Evolutionary conservation across 2,888 invertebrate genomes (phyloP), one percentile per base, ranked within the genome.

Genomic region (Drosophila multiciliata): DNA sequence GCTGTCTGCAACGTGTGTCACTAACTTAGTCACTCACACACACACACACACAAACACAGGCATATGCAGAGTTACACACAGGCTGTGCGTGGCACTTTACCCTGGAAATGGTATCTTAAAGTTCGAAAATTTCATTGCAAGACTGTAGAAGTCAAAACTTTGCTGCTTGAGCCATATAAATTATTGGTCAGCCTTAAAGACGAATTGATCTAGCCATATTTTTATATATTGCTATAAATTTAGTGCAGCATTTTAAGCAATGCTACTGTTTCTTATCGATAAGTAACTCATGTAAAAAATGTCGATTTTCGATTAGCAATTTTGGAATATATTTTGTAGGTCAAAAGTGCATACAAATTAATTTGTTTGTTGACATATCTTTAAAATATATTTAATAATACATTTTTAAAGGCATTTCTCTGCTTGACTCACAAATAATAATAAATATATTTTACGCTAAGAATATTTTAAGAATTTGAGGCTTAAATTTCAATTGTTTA

Each of bases 11-110:
- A 69, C 78, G 72, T 80, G 78, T 78, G 78, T 78, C 78, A 80
- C 78, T 64, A 72, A 78, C 66, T 78, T 80, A 78, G 76, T 78
- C 80, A 78, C 76, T 75, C 68, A 58, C 66, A 35, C 61, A 64
- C 49, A 53, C 64, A 59, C 62, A 73, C 38, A 64, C 26, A 20
- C 38, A 64, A 20, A 20, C 42, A 29, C 35, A 48, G n/a, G 54
- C 48, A 60, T 32, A 50, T 33, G 50, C 60, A 62, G 32, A 17
- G 26, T 40, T 12, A 40, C n/a, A 59, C 53, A 73, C 68, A 64
- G 55, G 1, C 48, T 59, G 69, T 74, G 75, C 64, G 73, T 74
- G 68, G 71, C 70, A 80, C 78, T 80, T 83, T 67, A 57, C 57
- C 20, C 40, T 32, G 26, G 20, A 20, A 20, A 20, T 7, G 4